Evolutionary conservation across 2,888 invertebrate species (phyloP).

Genomic region (Mythimna vitellina): DNA sequence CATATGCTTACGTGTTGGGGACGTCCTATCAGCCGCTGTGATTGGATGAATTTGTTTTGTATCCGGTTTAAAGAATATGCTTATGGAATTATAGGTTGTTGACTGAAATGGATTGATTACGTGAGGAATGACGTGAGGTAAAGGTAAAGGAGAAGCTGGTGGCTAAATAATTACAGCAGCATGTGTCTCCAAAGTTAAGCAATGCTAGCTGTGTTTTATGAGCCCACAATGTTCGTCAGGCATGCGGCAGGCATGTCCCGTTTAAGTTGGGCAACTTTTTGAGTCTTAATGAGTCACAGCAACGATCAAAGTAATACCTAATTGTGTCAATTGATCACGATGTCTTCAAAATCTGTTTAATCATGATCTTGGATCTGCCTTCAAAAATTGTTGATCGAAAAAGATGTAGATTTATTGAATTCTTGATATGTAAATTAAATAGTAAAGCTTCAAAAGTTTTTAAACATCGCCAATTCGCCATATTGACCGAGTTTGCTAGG

Average conservation of each 20-base stretch:
- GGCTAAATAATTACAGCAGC: no score
- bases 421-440: neutral
- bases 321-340: no score
- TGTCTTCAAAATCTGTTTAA: neutral
- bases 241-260: no score
- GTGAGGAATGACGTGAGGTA: neutral
- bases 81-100: neutral
- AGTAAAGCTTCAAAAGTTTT: neutral
- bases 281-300: no score
- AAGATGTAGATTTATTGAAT: no score
- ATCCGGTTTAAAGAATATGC: slow-evolving; percentile 2
- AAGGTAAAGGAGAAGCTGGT: no score
- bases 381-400: neutral
- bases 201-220: no score
- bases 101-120: neutral
- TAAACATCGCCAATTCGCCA: neutral
- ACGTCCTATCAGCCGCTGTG: slow-evolving; percentile 18
- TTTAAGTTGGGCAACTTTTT: no score
- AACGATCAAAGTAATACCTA: no score
- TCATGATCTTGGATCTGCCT: neutral
- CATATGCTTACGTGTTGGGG: slow-evolving; percentile 38
- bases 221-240: no score
- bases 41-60: slow-evolving; percentile 32
- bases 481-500: no score
- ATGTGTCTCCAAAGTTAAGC: no score